Conservation (phyloP, 2,888 invertebrate species). For the Argyresthia goedartella region DNA sequence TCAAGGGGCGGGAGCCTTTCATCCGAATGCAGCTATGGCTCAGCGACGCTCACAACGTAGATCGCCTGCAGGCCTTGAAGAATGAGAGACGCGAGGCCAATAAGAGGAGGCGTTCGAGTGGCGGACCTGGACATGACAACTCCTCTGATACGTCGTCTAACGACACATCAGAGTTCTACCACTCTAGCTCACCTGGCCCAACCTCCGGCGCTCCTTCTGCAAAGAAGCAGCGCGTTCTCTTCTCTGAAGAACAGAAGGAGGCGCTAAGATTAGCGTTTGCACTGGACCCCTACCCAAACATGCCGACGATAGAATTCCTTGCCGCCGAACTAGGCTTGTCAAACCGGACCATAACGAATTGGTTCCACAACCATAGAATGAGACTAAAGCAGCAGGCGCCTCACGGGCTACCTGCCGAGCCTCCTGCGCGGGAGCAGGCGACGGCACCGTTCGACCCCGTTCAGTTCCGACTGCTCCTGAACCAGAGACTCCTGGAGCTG, state of each 20-base stretch:
- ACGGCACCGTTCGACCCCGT: conserved; percentile 90
- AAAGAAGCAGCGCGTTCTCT: conserved; percentile 94
- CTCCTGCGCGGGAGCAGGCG: conserved; percentile 80
- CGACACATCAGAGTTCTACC: conserved; percentile 90
- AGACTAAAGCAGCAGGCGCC: conserved; percentile 93
- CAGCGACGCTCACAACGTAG: conserved; percentile 94
- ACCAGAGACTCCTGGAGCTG: conserved; percentile 89
- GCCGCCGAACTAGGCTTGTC: conserved; percentile 92
- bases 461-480: conserved; percentile 89
- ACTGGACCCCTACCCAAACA: conserved; percentile 96
- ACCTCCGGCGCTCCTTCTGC: conserved; percentile 83
- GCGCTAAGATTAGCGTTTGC: conserved; percentile 94
- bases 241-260: conserved; percentile 99
- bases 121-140: conserved; percentile 85
- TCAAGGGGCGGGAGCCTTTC: conserved; percentile 97
- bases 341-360: conserved; percentile 97
- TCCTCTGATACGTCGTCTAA: conserved; percentile 90
- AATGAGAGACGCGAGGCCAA: conserved; percentile 93
- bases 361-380: conserved; percentile 99
- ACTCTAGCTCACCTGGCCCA: conserved; percentile 86
- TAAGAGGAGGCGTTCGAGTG: conserved; percentile 85
- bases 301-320: conserved; percentile 95
- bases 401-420: conserved; percentile 82
- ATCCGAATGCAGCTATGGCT: conserved; percentile 98
- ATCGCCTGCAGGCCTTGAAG: conserved; percentile 90